A percentile compares a stretch with the other conserved stretches of the same genome.
These are phyloP conservation scores for Scyliorhinus canicula DNA, from an alignment of 2,797 vertebrate species.

Conservation along the genomic window DNA sequence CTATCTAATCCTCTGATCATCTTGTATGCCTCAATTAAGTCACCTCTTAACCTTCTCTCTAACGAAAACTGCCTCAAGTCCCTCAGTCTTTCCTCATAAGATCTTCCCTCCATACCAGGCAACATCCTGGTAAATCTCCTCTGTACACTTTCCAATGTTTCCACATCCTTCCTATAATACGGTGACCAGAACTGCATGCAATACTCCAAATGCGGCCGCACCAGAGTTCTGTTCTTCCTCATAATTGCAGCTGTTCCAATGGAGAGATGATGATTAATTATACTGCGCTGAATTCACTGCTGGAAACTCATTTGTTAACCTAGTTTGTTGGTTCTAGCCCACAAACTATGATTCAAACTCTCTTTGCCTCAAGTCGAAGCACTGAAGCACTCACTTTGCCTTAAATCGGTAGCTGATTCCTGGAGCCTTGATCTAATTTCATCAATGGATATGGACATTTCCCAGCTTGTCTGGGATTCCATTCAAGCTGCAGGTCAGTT, in stretches of 20 bases:
- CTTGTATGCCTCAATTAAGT: too few species aligned
- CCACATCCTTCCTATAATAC: too few species aligned
- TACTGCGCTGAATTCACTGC: neutral
- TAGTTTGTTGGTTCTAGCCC: neutral
- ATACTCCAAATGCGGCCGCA: too few species aligned
- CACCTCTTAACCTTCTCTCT: too few species aligned
- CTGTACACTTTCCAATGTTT: too few species aligned
- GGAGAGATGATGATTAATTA: neutral
- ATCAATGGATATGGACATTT: neutral
- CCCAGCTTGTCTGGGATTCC: neutral
- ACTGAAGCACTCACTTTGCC: neutral
- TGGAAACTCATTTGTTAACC: neutral
- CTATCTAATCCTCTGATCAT: too few species aligned
- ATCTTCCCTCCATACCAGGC: too few species aligned
- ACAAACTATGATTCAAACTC: neutral
- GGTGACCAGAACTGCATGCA: too few species aligned
- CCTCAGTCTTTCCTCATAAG: too few species aligned
- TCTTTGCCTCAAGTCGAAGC: neutral
- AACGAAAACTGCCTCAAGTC: too few species aligned
- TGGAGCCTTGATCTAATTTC: neutral
- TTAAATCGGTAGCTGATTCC: neutral
- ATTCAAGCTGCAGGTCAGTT: neutral
- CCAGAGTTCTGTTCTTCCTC: neutral
- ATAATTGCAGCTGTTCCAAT: neutral
- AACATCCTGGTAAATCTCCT: too few species aligned